Percentiles rank a stretch among this genome's conserved stretches.
Conservation (phyloP, 2,113 vertebrate species). For the Cariama cristata region DNA sequence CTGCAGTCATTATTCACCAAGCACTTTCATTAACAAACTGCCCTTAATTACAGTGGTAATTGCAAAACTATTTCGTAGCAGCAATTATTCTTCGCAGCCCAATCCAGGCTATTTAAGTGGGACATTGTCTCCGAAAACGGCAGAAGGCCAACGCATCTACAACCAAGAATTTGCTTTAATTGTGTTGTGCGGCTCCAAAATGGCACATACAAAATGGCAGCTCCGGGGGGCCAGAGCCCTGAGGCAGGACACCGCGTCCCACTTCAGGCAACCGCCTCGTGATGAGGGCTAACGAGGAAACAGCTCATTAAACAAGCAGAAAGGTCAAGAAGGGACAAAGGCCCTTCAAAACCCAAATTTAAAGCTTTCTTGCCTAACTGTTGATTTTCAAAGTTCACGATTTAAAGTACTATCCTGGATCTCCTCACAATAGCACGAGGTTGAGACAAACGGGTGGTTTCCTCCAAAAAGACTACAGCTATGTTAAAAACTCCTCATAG, state of each 20-base stretch:
- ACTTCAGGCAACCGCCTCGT: background rate
- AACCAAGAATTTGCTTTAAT: slow-evolving; percentile 4
- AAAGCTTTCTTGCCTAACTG: background rate
- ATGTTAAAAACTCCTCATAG: slow-evolving; percentile 62
- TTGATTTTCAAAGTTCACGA: background rate
- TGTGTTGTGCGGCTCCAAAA: background rate
- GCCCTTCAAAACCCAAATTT: background rate
- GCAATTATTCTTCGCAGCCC: slow-evolving; percentile 78
- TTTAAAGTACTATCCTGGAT: background rate
- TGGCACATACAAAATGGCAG: background rate
- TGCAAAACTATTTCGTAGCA: slow-evolving; percentile 80
- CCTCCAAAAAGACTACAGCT: background rate
- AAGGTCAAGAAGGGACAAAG: background rate
- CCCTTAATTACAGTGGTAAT: slow-evolving; percentile 84
- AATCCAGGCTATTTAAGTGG: slow-evolving; percentile 72
- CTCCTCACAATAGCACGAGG: background rate
- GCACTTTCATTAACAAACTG: slow-evolving; percentile 83
- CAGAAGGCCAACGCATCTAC: slow-evolving; percentile 60
- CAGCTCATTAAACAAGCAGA: fast-evolving
- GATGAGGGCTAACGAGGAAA: background rate
- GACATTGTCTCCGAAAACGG: slow-evolving; percentile 59
- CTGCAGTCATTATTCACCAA: slow-evolving; percentile 76
- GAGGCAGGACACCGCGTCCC: background rate
- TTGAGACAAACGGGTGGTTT: slow-evolving; percentile 49
- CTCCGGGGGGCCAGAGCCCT: too few relatives aligned